These are phyloP conservation scores for Gasterosteus nipponicus DNA, from an alignment of 2,113 vertebrate genomes.

Conservation along the genomic window DNA sequence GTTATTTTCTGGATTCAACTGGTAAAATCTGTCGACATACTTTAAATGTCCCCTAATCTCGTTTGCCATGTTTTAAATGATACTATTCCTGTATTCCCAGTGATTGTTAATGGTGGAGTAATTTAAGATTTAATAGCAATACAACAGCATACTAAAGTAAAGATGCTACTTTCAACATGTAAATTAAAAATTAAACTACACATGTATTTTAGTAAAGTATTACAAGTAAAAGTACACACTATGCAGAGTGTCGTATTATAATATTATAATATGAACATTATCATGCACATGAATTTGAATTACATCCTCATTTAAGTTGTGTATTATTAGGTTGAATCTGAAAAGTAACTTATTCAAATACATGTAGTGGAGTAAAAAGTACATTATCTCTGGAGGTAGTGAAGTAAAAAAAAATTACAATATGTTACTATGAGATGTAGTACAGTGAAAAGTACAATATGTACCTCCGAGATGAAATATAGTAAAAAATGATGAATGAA, in stretches of 20 bases:
- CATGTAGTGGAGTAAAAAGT: background rate
- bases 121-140: background rate
- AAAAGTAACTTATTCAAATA: background rate
- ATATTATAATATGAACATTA: too few species aligned
- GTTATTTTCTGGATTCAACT: slow-evolving; percentile 10
- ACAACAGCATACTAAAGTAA: background rate
- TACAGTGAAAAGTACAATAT: background rate
- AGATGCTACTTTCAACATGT: background rate
- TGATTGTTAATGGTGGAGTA: too few species aligned
- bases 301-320: background rate
- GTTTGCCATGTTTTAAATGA: too few species aligned
- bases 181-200: background rate
- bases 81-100: background rate
- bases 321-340: background rate
- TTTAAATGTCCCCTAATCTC: slow-evolving; percentile 23
- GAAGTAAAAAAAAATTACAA: background rate
- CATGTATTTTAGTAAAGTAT: background rate
- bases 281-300: too few species aligned
- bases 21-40: slow-evolving; percentile 9
- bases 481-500: background rate
- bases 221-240: background rate
- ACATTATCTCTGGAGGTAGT: background rate
- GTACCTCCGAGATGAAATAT: background rate
- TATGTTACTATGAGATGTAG: background rate
- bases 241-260: too few species aligned